A percentile compares a stretch with the other conserved stretches of the same genome.
Evolutionary conservation across 2,888 invertebrate genomes (phyloP).

Genomic region (Nezara viridula): DNA sequence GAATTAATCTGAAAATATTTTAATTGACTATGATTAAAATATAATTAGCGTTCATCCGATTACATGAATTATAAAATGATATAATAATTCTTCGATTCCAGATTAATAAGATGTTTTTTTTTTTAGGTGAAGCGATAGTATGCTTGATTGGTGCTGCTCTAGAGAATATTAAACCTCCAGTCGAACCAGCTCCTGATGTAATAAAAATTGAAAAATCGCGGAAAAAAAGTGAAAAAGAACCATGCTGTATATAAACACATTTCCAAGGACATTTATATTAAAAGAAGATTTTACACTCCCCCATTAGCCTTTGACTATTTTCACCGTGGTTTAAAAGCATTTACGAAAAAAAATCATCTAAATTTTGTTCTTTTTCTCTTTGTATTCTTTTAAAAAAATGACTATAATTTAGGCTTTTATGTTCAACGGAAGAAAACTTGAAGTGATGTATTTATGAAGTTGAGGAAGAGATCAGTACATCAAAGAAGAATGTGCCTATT

Average conservation of each 20-base stretch:
- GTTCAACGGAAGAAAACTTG: no score
- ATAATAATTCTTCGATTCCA: neutral
- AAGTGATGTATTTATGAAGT: no score
- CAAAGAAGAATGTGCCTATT: no score
- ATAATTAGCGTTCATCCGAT: neutral
- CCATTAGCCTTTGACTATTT: no score
- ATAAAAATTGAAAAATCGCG: neutral
- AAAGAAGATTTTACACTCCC: no score
- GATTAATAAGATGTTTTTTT: neutral
- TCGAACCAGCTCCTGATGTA: constrained; percentile 48
- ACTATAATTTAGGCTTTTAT: no score
- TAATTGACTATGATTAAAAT: neutral
- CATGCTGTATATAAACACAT: constrained; percentile 40
- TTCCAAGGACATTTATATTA: neutral
- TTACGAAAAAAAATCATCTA: no score
- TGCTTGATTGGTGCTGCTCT: constrained; percentile 50
- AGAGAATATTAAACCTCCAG: constrained; percentile 47
- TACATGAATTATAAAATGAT: neutral
- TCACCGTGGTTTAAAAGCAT: no score
- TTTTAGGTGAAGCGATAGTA: constrained; percentile 56
- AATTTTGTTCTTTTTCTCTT: no score
- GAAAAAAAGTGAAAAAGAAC: constrained; percentile 36
- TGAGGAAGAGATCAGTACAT: no score
- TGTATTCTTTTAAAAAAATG: no score
- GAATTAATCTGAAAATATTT: neutral